Base-by-base conservation (phyloP, 1,140 invertebrate species). In the Scaptomyza pallida region DNA sequence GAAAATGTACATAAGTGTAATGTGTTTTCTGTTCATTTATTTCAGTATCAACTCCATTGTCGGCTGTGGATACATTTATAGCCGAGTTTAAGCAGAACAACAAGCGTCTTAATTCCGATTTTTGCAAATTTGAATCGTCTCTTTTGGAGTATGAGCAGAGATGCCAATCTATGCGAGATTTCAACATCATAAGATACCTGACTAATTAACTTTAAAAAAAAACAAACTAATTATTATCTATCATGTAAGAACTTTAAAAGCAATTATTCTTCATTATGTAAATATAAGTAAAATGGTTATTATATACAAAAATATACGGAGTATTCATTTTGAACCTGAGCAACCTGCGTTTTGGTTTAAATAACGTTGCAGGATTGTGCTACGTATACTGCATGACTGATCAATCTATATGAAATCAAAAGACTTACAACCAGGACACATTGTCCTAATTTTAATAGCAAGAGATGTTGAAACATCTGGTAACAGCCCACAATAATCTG, bases 71-170 rank as follows among this genome's bases (percentile, higher is more conserved):
- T 37, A 69, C 57, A 2, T 89, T 89, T 41, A 19, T 89, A 13
- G 59, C 47, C 8, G 56, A 72, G 52, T 17, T 89, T 5, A 78
- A 72, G 16, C 63, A 63, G n/a, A 80, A 77, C 15, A 89, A 89
- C 23, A 89, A 50, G 17, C n/a, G 72, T 15, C 41, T 89, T 0
- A 86, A 68, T 56, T 57, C 43, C 0, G 85, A 89, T 26, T 89
- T 72, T 47, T 12, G 19, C 5, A 78, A 63, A 43, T 19, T 81
- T n/a, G 85, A 89, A 51, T 72, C 75, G 21, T 70, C 68, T 0
- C 50, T 89, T 6, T 23, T 81, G 5, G 63, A 75, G 26, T 89
- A 78, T 26, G 85, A 89, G n/a, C 85, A 89, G 19, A 72, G 61
- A 8, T 89, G 79, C 13, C 85, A 89, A 64, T 52, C 69, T n/a